Conservation (phyloP, 2,888 invertebrate species). For the Zele albiditarsus region DNA sequence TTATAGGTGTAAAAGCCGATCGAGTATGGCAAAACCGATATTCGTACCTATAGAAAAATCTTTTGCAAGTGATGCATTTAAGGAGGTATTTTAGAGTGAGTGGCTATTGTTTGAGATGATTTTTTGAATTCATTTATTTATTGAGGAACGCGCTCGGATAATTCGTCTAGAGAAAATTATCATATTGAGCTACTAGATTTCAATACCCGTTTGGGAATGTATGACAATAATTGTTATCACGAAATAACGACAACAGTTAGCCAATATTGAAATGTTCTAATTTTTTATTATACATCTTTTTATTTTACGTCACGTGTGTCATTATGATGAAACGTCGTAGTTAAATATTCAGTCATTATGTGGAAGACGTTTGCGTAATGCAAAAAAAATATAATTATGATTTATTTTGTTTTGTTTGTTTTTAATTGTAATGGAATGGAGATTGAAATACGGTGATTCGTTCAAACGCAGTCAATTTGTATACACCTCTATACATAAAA, state of each 20-base stretch:
- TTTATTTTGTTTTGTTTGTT: constrained; percentile 3
- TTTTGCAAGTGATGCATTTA: neutral
- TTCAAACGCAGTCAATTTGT: constrained; percentile 11
- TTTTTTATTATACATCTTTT: neutral
- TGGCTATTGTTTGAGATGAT: too few species aligned
- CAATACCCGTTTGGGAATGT: too few species aligned
- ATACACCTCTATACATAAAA: neutral
- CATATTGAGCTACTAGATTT: too few species aligned
- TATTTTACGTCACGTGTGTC: neutral
- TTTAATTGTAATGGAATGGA: neutral
- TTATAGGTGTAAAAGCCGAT: neutral
- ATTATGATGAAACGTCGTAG: neutral
- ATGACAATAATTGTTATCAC: neutral
- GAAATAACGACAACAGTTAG: neutral
- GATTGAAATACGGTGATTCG: neutral
- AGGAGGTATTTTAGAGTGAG: too few species aligned
- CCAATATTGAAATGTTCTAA: neutral
- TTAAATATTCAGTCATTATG: neutral
- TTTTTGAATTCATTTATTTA: too few species aligned
- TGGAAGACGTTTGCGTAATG: neutral
- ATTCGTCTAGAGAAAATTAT: too few species aligned
- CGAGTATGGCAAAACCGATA: neutral
- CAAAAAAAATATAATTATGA: neutral
- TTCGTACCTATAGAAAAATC: neutral
- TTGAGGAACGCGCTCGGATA: too few species aligned